A percentile compares a stretch with the other conserved stretches of the same genome.
Evolutionary conservation across 2,113 vertebrate species (phyloP).

Genomic region (Electrona antarctica): DNA sequence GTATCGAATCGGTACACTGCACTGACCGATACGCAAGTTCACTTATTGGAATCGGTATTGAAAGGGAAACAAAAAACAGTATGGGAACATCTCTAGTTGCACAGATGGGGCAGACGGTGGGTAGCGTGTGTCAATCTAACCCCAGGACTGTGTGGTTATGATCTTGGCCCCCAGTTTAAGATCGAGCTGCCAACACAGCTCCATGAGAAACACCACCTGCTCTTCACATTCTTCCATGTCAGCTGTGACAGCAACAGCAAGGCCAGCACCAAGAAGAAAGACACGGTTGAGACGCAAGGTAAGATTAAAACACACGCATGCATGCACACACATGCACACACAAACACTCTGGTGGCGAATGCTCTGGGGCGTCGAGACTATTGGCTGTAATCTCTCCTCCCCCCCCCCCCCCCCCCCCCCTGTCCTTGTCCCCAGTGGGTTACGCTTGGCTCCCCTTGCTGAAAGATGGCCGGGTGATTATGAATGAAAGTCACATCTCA

Average conservation of each 20-base stretch:
- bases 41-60: too few species aligned
- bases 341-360: background rate
- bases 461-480: constrained; percentile 92
- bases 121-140: background rate
- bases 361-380: background rate
- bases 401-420: background rate
- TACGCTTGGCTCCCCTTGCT: constrained; percentile 96
- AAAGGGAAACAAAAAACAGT: too few species aligned
- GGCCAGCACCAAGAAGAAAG: constrained; percentile 96
- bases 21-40: too few species aligned
- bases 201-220: constrained; percentile 92
- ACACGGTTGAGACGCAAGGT: constrained; percentile 93
- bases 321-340: too few species aligned
- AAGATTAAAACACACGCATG: background rate
- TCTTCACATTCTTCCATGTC: constrained; percentile 96
- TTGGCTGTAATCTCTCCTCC: background rate
- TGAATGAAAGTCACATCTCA: constrained; percentile 88
- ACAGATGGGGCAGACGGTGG: background rate
- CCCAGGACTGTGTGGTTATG: background rate
- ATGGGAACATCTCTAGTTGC: too few species aligned
- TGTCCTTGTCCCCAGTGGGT: constrained; percentile 82
- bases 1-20: too few species aligned
- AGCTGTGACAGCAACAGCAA: constrained; percentile 97
- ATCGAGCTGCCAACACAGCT: constrained; percentile 95
- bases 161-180: constrained; percentile 85